Evolutionary conservation across 2,888 invertebrate species (phyloP).

Genomic region (Tetropium fuscum): DNA sequence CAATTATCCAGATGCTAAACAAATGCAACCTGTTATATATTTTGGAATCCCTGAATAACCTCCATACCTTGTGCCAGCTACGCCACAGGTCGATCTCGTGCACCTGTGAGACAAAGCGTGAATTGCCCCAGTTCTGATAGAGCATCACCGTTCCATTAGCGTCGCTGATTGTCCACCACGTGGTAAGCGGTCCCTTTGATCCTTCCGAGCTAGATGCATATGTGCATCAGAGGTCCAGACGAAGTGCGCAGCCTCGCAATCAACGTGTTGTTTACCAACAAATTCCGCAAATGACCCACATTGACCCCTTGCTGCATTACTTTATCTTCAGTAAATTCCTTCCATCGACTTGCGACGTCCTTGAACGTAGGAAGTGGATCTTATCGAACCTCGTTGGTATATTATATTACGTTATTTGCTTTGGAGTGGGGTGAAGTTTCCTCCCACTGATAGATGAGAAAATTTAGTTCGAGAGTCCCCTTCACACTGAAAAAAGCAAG

Average conservation of each 20-base stretch:
- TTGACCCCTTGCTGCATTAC: constrained; percentile 45
- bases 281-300: constrained; percentile 49
- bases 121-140: constrained; percentile 58
- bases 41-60: too few relatives aligned
- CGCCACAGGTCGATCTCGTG: constrained; percentile 30
- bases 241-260: constrained; percentile 56
- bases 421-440: too few relatives aligned
- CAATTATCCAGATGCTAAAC: too few relatives aligned
- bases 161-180: constrained; percentile 54
- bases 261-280: constrained; percentile 54
- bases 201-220: constrained; percentile 41
- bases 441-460: too few relatives aligned
- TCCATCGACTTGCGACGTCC: neutral
- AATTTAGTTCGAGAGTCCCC: too few relatives aligned
- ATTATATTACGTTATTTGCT: too few relatives aligned
- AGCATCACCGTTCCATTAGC: constrained; percentile 39
- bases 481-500: too few relatives aligned
- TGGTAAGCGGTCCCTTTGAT: constrained; percentile 58
- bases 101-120: constrained; percentile 52
- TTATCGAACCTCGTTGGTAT: too few relatives aligned
- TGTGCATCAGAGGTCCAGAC: constrained; percentile 46
- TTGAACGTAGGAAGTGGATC: neutral
- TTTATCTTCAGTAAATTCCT: neutral
- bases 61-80: too few relatives aligned
- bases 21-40: too few relatives aligned